phyloP scores from a whole-genome alignment of 2,888 invertebrate species.

The Pristionchus fissidentatus region DNA sequence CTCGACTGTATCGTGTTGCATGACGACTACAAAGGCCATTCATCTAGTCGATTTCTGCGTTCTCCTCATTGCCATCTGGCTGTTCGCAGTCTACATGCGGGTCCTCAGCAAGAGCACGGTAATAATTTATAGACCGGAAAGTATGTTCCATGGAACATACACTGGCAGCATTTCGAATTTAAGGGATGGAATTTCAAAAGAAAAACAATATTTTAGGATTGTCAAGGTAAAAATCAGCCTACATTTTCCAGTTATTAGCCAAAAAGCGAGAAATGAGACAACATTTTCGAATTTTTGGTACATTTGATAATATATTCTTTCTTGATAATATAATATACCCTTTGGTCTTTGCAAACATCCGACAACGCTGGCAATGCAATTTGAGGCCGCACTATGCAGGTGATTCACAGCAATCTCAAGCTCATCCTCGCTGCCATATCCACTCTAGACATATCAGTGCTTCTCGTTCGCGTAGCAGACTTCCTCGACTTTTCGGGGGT shows the following conservation, averaged over 20 bases:
- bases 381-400: too few species aligned
- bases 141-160: too few species aligned
- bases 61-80: neutral
- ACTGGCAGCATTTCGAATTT: too few species aligned
- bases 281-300: too few species aligned
- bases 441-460: conserved; percentile 3
- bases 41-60: neutral
- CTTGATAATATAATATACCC: too few species aligned
- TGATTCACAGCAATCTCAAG: conserved; percentile 21
- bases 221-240: neutral
- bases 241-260: too few species aligned
- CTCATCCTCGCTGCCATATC: neutral
- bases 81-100: neutral
- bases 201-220: too few species aligned
- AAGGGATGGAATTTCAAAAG: neutral
- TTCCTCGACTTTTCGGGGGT: conserved; percentile 10
- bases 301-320: too few species aligned
- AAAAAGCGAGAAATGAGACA: neutral
- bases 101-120: neutral
- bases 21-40: neutral
- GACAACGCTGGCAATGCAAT: too few species aligned
- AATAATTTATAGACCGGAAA: neutral
- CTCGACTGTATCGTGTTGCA: neutral
- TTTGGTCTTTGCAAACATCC: too few species aligned
- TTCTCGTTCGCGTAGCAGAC: neutral